phyloP scores from a whole-genome alignment of 64 coral and sea anemone genomes.

The Platygyra sinensis region DNA sequence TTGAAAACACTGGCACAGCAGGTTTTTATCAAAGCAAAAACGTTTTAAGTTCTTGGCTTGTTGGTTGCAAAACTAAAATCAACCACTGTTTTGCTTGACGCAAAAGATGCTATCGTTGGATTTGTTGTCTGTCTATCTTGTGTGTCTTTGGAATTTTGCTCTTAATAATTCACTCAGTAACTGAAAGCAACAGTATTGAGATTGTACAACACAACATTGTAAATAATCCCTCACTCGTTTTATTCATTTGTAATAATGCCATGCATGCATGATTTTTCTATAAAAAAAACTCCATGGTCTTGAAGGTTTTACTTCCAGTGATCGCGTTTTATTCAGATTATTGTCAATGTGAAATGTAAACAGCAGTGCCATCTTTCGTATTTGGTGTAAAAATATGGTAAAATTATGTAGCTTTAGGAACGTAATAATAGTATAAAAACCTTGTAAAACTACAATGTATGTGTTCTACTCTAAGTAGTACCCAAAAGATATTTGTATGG shows the following conservation, averaged over 20 bases:
- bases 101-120: neutral
- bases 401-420: conserved; percentile 1
- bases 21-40: no score
- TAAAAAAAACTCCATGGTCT: neutral
- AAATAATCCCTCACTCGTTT: conserved; percentile 20
- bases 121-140: neutral
- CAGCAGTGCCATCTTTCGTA: neutral
- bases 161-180: neutral
- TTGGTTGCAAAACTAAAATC: neutral
- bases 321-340: conserved; percentile 7
- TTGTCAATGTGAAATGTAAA: neutral
- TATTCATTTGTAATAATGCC: conserved; percentile 33
- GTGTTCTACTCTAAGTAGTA: conserved; percentile 24
- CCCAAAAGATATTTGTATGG: conserved; percentile 29
- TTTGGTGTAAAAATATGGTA: neutral
- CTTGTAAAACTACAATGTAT: conserved; percentile 11
- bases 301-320: neutral
- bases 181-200: conserved; percentile 1
- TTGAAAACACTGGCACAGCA: neutral
- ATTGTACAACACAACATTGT: conserved; percentile 11
- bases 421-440: neutral
- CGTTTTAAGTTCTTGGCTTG: no score
- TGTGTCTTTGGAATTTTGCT: conserved; percentile 5
- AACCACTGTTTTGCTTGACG: neutral
- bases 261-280: conserved; percentile 47